phyloP scores from a whole-genome alignment of 2,113 vertebrate species.

The Micronycteris hirsuta region DNA sequence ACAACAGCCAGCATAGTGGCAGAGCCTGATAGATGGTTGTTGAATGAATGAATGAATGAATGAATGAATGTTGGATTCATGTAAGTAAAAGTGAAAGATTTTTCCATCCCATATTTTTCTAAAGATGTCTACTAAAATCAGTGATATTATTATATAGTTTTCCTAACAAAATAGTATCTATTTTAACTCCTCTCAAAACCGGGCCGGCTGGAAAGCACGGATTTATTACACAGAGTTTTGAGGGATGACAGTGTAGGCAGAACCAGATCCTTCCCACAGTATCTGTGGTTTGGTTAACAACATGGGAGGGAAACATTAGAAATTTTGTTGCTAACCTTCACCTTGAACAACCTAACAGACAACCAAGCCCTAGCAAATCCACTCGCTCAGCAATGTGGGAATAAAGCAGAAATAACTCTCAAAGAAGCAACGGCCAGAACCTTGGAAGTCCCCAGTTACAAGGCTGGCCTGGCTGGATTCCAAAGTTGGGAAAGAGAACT shows the following conservation, averaged over 20 bases:
- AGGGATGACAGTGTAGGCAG: neutral
- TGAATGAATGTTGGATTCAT: neutral
- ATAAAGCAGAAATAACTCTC: neutral
- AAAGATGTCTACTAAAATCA: neutral
- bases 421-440: neutral
- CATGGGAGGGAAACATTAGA: neutral
- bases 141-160: neutral
- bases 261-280: neutral
- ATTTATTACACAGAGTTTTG: neutral
- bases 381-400: neutral
- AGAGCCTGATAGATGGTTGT: neutral
- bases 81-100: neutral
- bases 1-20: neutral
- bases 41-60: neutral
- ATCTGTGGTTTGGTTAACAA: neutral
- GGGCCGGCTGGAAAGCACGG: neutral
- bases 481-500: neutral
- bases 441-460: neutral
- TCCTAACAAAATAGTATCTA: neutral
- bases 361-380: neutral
- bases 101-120: neutral
- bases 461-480: neutral
- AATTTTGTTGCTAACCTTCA: neutral
- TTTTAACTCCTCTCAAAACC: slow-evolving; percentile 14
- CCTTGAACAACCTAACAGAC: neutral